phyloP scores from a whole-genome alignment of 1,140 invertebrate species.

The Bicyclus anynana region DNA sequence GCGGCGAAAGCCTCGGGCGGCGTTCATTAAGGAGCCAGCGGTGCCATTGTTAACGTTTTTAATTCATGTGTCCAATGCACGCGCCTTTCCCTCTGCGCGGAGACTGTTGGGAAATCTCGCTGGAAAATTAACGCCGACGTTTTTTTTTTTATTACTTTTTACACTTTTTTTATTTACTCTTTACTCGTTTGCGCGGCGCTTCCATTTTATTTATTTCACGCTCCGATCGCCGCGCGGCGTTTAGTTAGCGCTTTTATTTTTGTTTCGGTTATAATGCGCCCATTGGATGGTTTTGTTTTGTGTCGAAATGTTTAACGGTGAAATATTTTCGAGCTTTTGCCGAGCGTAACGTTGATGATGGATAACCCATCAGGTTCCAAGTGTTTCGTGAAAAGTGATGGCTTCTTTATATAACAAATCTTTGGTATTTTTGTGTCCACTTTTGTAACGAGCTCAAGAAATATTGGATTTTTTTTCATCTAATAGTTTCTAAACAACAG shows the following conservation, averaged over 20 bases:
- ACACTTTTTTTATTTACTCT: slow-evolving; percentile 34
- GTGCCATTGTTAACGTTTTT: slow-evolving; percentile 73
- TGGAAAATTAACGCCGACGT: slow-evolving; percentile 73
- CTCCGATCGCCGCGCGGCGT: slow-evolving; percentile 60
- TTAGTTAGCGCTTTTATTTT: slow-evolving; percentile 58
- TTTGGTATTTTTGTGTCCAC: too few relatives aligned
- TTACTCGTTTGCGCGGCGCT: slow-evolving; percentile 59
- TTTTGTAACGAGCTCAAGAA: too few relatives aligned
- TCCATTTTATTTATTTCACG: slow-evolving; percentile 72
- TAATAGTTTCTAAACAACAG: too few relatives aligned
- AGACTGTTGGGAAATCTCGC: slow-evolving; percentile 71
- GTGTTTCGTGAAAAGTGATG: neutral
- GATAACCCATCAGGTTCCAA: neutral
- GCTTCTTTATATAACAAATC: neutral
- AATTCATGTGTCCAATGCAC: slow-evolving; percentile 74
- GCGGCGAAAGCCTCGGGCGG: slow-evolving; percentile 33
- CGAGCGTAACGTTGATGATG: neutral
- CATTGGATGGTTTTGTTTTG: slow-evolving; percentile 23
- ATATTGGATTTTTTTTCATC: too few relatives aligned
- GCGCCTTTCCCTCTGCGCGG: slow-evolving; percentile 45
- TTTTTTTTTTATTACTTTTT: slow-evolving; percentile 41
- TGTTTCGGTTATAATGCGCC: slow-evolving; percentile 28
- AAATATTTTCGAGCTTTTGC: neutral
- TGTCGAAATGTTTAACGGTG: slow-evolving; percentile 16
- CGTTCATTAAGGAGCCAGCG: slow-evolving; percentile 65